phyloP scores from a whole-genome alignment of 2,888 invertebrate species.

The Diarsia brunnea region DNA sequence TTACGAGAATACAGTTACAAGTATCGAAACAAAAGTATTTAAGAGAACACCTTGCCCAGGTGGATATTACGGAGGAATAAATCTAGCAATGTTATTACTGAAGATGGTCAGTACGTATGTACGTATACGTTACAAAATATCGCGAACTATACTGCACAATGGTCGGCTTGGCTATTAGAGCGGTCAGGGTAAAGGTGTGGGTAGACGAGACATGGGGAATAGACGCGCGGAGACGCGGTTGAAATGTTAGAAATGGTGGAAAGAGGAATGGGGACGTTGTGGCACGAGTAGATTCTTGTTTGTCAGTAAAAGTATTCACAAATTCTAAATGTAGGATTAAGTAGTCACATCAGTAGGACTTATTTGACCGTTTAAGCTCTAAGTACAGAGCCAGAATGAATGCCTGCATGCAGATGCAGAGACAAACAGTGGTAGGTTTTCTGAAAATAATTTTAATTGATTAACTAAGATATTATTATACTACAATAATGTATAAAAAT shows the following conservation, averaged over 20 bases:
- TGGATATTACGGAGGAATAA: constrained; percentile 56
- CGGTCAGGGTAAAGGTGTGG: constrained; percentile 48
- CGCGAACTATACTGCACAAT: constrained; percentile 65
- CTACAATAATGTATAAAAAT: no score
- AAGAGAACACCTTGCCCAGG: constrained; percentile 19
- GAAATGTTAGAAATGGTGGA: background rate
- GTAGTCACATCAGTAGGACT: no score
- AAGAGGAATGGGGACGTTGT: background rate
- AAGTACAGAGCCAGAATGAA: no score
- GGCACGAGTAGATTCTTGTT: background rate
- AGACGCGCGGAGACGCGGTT: background rate
- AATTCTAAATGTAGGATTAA: no score
- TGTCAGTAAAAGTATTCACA: background rate
- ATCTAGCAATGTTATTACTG: constrained; percentile 66
- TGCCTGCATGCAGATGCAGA: no score
- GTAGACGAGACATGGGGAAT: constrained; percentile 11
- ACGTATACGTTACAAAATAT: constrained; percentile 66
- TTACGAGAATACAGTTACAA: constrained; percentile 56
- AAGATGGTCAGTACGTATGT: constrained; percentile 61
- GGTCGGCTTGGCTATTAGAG: constrained; percentile 65
- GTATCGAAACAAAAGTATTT: constrained; percentile 44
- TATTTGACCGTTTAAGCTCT: no score
- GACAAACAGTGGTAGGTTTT: no score
- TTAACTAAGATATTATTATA: no score
- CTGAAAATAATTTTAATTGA: no score